Conservation (phyloP, 1,140 invertebrate genomes). For the Caenorhabditis tropicalis region DNA sequence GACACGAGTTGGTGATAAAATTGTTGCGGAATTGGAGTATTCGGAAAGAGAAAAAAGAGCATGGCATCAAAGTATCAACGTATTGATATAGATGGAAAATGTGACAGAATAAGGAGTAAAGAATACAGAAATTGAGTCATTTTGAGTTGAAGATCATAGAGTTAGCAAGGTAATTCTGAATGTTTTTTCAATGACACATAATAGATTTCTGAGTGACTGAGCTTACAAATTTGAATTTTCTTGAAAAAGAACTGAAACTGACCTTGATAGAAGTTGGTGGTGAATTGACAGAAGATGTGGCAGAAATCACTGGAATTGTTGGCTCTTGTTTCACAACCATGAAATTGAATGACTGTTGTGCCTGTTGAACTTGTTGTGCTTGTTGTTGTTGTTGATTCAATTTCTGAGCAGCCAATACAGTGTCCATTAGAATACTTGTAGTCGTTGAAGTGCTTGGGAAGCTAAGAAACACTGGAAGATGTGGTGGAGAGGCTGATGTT, state of each 20-base stretch:
- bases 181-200: no score
- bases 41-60: not conserved
- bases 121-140: no score
- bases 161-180: no score
- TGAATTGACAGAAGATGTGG: not conserved
- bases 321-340: conserved; percentile 25
- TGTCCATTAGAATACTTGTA: conserved; percentile 25
- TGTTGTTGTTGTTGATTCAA: conserved; percentile 27
- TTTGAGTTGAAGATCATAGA: no score
- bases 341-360: conserved; percentile 14
- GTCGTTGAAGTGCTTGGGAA: conserved; percentile 31
- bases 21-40: not conserved
- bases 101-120: not conserved
- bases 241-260: not conserved
- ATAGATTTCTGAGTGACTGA: no score
- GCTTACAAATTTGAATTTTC: not conserved
- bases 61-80: not conserved
- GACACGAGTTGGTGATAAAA: not conserved
- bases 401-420: conserved; percentile 23
- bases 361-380: not conserved
- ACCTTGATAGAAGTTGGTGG: conserved; percentile 1
- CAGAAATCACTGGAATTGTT: not conserved
- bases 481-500: not conserved
- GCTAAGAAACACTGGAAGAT: not conserved
- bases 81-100: not conserved